Evolutionary conservation across 2,113 vertebrate species (phyloP).

Genomic region (Prochilodus magdalenae): DNA sequence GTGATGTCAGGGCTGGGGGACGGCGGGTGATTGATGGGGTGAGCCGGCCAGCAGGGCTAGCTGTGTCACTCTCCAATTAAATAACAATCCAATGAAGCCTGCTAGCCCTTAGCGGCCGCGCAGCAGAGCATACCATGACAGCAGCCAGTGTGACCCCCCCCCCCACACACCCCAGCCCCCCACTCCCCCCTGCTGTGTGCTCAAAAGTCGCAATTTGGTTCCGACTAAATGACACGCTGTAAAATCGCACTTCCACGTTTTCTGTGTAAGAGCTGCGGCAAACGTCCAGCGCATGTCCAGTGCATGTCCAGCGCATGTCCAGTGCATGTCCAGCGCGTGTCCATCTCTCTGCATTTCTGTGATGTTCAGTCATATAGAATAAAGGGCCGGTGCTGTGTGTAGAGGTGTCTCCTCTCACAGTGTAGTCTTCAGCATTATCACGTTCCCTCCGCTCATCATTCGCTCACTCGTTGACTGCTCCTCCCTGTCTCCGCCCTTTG

Average conservation of each 20-base stretch:
- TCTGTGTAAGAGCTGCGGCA: not conserved
- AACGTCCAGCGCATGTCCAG: not conserved
- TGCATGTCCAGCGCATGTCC: too few relatives aligned
- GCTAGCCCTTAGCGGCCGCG: not conserved
- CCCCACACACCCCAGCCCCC: too few relatives aligned
- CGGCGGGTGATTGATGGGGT: conserved; percentile 13
- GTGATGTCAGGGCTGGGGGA: not conserved
- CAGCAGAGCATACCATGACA: not conserved
- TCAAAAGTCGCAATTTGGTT: not conserved
- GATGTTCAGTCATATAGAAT: too few relatives aligned
- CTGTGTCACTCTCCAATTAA: conserved; percentile 26
- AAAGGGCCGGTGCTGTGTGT: too few relatives aligned
- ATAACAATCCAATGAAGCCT: conserved; percentile 6
- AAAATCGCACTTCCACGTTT: not conserved
- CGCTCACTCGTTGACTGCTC: too few relatives aligned
- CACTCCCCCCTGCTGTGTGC: not conserved
- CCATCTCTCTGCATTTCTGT: too few relatives aligned
- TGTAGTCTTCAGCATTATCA: too few relatives aligned
- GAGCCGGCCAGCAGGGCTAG: conserved; percentile 10
- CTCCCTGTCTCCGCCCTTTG: too few relatives aligned
- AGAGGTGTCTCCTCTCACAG: too few relatives aligned
- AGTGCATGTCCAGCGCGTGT: too few relatives aligned
- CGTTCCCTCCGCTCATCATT: conserved; percentile 13
- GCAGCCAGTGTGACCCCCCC: not conserved
- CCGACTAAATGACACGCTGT: not conserved